Percentiles rank a stretch among this genome's conserved stretches.
Conservation (phyloP, 2,888 invertebrate species). For the Morpho deidamia region DNA sequence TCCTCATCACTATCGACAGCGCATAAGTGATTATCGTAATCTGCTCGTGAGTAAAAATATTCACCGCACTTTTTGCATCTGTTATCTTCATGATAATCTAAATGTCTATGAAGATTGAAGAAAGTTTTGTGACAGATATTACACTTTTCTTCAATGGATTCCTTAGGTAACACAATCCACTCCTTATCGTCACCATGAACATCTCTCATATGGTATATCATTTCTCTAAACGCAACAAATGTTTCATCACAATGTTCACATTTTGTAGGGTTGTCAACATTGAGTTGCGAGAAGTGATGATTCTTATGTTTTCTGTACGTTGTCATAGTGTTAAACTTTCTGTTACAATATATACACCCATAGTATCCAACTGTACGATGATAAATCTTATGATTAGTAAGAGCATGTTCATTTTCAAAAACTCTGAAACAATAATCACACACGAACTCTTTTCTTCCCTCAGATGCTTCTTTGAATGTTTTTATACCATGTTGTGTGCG, state of each 20-base stretch:
- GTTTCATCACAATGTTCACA: conserved; percentile 76
- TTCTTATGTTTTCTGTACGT: conserved; percentile 72
- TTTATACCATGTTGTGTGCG: conserved; percentile 56
- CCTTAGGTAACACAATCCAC: conserved; percentile 65
- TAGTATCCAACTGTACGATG: conserved; percentile 64
- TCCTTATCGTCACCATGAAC: conserved; percentile 66
- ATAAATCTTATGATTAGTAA: conserved; percentile 60
- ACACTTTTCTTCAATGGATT: conserved; percentile 59
- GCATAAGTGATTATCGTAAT: conserved; percentile 66
- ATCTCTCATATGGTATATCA: conserved; percentile 71
- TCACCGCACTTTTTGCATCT: conserved; percentile 69
- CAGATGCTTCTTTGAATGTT: conserved; percentile 41
- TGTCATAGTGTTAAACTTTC: conserved; percentile 71
- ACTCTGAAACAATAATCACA: conserved; percentile 72
- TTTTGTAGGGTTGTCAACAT: conserved; percentile 63
- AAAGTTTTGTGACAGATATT: conserved; percentile 63
- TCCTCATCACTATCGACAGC: conserved; percentile 68
- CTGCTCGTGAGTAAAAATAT: conserved; percentile 60
- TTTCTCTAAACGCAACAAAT: conserved; percentile 73
- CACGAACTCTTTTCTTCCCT: conserved; percentile 49
- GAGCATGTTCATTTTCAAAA: conserved; percentile 63
- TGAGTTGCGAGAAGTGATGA: conserved; percentile 59
- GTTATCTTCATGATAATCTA: conserved; percentile 68
- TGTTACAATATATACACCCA: conserved; percentile 71
- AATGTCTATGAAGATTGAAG: conserved; percentile 62